Evolutionary conservation across 2,797 vertebrate genomes (phyloP), one percentile per base, ranked within the genome.

Genomic region (Sebastiscus albofasciatus): DNA sequence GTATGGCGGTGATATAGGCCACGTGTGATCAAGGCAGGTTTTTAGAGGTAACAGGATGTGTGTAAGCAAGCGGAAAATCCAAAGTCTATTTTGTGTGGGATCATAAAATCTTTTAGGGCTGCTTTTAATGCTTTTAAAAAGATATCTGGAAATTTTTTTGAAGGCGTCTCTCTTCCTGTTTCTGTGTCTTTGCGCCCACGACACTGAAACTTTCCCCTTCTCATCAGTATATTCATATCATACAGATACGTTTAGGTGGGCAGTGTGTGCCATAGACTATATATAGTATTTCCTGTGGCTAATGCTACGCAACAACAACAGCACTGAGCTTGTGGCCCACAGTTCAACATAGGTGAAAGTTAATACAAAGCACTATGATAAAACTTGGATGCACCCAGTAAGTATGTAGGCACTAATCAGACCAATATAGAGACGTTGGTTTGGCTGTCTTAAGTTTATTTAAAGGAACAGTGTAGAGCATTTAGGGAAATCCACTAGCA

Each of bases 11-110:
- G 83, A 79, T 81, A 59, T 31, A 36, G 81, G 81, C 64, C 82
- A 80, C 67, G 69, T 87, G 86, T 82, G 76, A 90, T 27, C 34
- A 31, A 84, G 62, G 67, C 60, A 76, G 65, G 58, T 77, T 85
- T 87, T 72, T 8, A 78, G 42, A 84, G 33, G 77, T 79, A 83
- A 83, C 26, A 82, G 58, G 75, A 85, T 78, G 60, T 60, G 34
- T 52, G 20, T 39, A 27, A 36, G 61, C 42, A 33, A 79, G 86
- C 2, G 3, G 67, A 85, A 81, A 92, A 85, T 83, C 27, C 34
- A 72, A 80, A 62, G 42, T 69, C 61, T 67, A 42, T 81, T 73
- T 72, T 79, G 34, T 49, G 22, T 14, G 8, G 34, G 22, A 67
- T 76, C 7, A 73, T 84, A 66, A 87, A 87, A 80, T 62, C n/a